Base-by-base conservation (phyloP, 1,140 invertebrate genomes). In the Euura lappo region DNA sequence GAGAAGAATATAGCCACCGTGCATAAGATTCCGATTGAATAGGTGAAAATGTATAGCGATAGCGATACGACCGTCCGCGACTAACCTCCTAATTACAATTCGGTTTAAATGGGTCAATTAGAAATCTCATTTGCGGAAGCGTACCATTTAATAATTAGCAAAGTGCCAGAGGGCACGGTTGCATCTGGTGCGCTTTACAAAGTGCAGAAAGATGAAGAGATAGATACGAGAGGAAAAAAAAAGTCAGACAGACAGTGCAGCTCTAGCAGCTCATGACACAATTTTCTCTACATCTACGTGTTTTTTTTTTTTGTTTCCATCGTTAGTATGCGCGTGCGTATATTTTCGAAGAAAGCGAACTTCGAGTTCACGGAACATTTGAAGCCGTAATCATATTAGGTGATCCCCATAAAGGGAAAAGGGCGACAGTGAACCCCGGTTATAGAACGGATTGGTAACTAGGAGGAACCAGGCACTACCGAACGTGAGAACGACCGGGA, bases 371-470 rank as follows among this genome's bases (percentile, higher is more conserved):
- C 51, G 51, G 13, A 60, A 60, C 51, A 11, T n/a, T n/a, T 6
- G 8, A 60, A 60, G 8, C 28, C 51, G 51, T 60, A 60, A 60
- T 60, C 51, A 60, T 60, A 60, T 60, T 60, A 60, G 51, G 51
- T 60, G 51, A 60, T 60, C 51, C 28, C 51, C 13, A 60, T 60
- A 60, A 60, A 60, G 51, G 51, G 28, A 60, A 60, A 60, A n/a
- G 51, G 51, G 51, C 51, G 51, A 60, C 51, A 60, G 10, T 60
- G 51, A 60, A 60, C 3, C 51, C 51, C 10, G 51, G 51, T 6
- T 60, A 60, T 60, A 60, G 51, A 60, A 60, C 51, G 51, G 51
- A 60, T 60, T 60, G 51, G 51, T 60, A 60, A 60, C 51, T 60
- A 6, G 2, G 6, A n/a, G 13, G 51, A 60, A n/a, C 28, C 28